Conservation (phyloP, 2,888 invertebrate genomes). For the Macrophya alboannulata region DNA sequence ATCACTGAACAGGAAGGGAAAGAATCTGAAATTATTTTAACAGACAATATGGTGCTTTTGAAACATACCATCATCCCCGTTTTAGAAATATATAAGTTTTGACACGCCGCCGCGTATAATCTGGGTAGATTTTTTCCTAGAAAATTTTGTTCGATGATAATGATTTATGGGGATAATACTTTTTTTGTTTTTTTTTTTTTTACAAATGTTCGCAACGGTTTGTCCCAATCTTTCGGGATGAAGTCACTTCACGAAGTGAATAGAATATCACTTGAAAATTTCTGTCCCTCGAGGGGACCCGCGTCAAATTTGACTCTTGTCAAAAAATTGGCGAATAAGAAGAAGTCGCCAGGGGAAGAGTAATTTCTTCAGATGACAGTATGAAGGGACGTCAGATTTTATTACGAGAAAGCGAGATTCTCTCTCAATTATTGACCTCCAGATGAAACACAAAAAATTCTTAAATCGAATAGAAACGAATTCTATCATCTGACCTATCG, state of each 20-base stretch:
- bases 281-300: slow-evolving; percentile 29
- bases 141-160: not conserved
- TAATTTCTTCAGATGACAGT: slow-evolving; percentile 21
- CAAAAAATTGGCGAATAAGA: slow-evolving; percentile 18
- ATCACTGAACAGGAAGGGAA: not conserved
- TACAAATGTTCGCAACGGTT: slow-evolving; percentile 5
- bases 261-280: slow-evolving; percentile 33
- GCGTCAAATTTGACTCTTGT: slow-evolving; percentile 33
- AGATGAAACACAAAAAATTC: not conserved
- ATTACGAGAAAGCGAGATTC: not conserved
- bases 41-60: not conserved
- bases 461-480: not conserved
- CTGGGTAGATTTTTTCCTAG: not conserved
- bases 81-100: not conserved
- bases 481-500: too few species aligned
- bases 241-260: not conserved
- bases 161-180: slow-evolving; percentile 8
- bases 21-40: not conserved
- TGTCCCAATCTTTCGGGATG: not conserved
- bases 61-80: not conserved
- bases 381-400: slow-evolving; percentile 4
- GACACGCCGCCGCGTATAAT: not conserved
- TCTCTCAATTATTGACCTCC: not conserved
- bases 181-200: too few species aligned
- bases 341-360: not conserved